Base-by-base conservation (phyloP, 2,888 invertebrate species). In the Anthoptus insignis region DNA sequence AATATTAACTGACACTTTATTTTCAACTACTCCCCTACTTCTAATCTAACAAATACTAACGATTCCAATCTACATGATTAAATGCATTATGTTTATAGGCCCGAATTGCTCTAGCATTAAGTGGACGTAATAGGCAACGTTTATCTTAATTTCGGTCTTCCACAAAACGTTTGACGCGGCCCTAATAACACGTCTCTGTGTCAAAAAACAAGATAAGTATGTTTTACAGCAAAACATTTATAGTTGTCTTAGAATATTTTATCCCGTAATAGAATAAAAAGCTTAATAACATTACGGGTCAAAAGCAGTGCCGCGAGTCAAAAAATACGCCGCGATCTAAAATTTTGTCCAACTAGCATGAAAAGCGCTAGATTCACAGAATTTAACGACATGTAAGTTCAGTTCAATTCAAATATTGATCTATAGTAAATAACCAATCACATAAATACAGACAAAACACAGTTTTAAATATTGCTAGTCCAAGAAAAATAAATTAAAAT, bases 81-180 rank as follows among this genome's bases (percentile, higher is more conserved):
- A 87, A 84, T 80, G 81, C 84, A 92, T 92, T 91, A 91, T 85
- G 87, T 91, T 91, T 92, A 92, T 91, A 83, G 86, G 70, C 82
- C 81, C 77, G 85, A 88, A 90, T 89, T 74, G 86, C 82, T 87
- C 79, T 77, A 83, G 79, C 82, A 86, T 90, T 89, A 89, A 91
- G 88, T 86, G 84, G 85, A 83, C 84, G 79, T 91, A 91, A 93
- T 91, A 81, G 86, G 81, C 78, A 84, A 80, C 89, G 88, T 91
- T 93, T 92, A 93, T 86, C 89, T 87, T 87, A 91, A 92, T 90
- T 84, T 83, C 72, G 81, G 86, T 83, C 81, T 81, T 82, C 86
- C 81, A 86, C 83, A 88, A 88, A 91, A 86, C 86, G 86, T 88
- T 91, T 89, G 87, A 86, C 88, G 87, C 86, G 78, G 82, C 80